Evolutionary conservation across 2,113 vertebrate species (phyloP), one percentile per base, ranked within the genome.

Genomic region (Corythaixoides concolor): DNA sequence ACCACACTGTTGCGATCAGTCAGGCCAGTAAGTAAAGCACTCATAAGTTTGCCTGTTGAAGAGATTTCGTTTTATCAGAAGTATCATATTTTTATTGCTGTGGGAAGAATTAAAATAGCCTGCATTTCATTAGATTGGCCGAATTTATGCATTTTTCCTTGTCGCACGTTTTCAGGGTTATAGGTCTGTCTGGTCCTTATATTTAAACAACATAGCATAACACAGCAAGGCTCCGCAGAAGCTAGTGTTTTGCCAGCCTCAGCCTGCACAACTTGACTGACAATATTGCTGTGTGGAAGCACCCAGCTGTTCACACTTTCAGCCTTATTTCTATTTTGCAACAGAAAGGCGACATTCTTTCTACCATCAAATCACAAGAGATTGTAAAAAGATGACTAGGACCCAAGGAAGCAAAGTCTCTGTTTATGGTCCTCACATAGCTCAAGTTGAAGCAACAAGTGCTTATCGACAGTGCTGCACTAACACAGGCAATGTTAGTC

Each of bases 41-140:
- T 99, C 99, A 99, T 99, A 75, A 99, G 98, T 98, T 99, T 99
- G 96, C 99, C 99, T 99, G 92, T 52, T n/a, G 67, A 91, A 97
- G 66, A 94, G 35, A 80, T 20, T 59, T 89, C 0, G 19, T 24
- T 37, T 66, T 75, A 95, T 27, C 69, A 66, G 60, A 28, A 76
- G 18, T 45, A 62, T 39, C 10, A 28, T 1, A 4, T 33, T 89
- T 75, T 81, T 30, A 72, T 22, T 66, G 49, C 23, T 58, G 16
- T 52, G 39, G 9, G 56, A 72, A 73, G 76, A 88, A 68, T 19
- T 41, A 70, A 16, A 87, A 39, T 2, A 64, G 23, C 37, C 47
- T 76, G 32, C 7, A 77, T 62, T 88, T 86, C 79, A 72, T 26
- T 6, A 83, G 12, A 50, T 8, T 60, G 39, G 12, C 49, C n/a